phyloP scores from a whole-genome alignment of 1,140 invertebrate species.

The Mizuhopecten yessoensis region DNA sequence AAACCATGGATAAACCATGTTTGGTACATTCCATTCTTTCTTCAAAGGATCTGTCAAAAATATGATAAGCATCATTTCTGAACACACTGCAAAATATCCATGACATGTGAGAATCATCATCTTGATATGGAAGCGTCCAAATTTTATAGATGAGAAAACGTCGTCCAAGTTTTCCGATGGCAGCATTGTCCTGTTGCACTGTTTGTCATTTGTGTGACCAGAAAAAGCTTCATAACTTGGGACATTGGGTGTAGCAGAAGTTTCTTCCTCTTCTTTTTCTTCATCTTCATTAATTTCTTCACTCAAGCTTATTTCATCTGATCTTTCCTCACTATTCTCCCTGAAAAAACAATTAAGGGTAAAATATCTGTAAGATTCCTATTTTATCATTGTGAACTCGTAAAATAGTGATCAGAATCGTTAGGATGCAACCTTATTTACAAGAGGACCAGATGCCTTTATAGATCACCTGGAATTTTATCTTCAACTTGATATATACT shows the following conservation, averaged over 20 bases:
- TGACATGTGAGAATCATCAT: conserved; percentile 75
- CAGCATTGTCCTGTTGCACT: neutral
- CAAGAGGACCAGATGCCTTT: too few species aligned
- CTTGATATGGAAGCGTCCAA: conserved; percentile 76
- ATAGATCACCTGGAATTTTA: too few species aligned
- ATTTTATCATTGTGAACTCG: too few species aligned
- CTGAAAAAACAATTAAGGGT: too few species aligned
- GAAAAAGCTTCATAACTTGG: neutral
- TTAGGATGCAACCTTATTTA: too few species aligned
- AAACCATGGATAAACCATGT: conserved; percentile 74
- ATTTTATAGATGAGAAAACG: conserved; percentile 72
- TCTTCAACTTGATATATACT: too few species aligned
- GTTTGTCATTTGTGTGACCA: neutral
- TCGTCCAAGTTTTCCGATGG: conserved; percentile 70
- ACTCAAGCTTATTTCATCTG: neutral
- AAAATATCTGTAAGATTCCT: too few species aligned
- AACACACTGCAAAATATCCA: conserved; percentile 79
- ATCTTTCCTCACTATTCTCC: too few species aligned
- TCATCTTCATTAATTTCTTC: neutral
- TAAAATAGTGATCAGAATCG: too few species aligned
- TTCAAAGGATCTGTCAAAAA: conserved; percentile 76
- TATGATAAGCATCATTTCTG: conserved; percentile 78
- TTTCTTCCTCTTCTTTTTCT: neutral
- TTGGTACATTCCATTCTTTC: conserved; percentile 73
- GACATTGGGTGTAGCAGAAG: neutral